Conservation (phyloP, 1,140 invertebrate species). For the Drosophila truncata region DNA sequence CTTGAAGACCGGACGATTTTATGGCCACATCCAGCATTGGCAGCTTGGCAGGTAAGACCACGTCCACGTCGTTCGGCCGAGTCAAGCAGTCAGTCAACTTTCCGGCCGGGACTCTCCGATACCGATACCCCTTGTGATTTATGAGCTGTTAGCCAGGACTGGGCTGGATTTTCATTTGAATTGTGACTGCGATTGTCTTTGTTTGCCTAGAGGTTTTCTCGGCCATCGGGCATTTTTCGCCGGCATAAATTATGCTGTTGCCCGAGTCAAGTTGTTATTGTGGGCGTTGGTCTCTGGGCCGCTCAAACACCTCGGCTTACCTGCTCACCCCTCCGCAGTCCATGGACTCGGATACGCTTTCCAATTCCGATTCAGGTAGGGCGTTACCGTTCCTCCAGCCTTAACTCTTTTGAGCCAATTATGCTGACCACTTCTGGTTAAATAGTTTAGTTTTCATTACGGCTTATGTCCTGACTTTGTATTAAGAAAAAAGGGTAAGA, state of each 20-base stretch:
- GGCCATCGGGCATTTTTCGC: slow-evolving; percentile 47
- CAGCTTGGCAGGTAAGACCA: slow-evolving; percentile 36
- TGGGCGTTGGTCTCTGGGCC: slow-evolving; percentile 61
- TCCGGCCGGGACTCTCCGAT: slow-evolving; percentile 25
- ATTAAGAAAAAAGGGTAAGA: slow-evolving; percentile 43
- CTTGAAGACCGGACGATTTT: slow-evolving; percentile 61
- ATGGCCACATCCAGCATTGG: slow-evolving; percentile 42
- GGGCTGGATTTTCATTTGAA: slow-evolving; percentile 73
- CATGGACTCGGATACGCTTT: slow-evolving; percentile 12
- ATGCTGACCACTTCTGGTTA: slow-evolving; percentile 74
- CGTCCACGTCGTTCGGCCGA: slow-evolving; percentile 18
- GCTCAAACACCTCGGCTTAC: slow-evolving; percentile 39
- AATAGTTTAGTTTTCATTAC: slow-evolving; percentile 66
- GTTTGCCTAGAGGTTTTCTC: slow-evolving; percentile 54
- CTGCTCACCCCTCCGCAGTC: slow-evolving; percentile 11
- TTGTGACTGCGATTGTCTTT: slow-evolving; percentile 58
- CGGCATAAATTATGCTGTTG: slow-evolving; percentile 75
- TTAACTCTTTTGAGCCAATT: slow-evolving; percentile 81
- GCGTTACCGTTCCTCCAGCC: slow-evolving; percentile 55
- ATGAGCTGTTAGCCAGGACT: slow-evolving; percentile 63
- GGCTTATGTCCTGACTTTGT: slow-evolving; percentile 60
- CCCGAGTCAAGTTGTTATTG: slow-evolving; percentile 81
- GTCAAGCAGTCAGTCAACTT: slow-evolving; percentile 81
- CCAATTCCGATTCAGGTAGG: slow-evolving; percentile 12
- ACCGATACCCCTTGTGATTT: slow-evolving; percentile 60